Evolutionary conservation across 2,888 invertebrate genomes (phyloP), one percentile per base, ranked within the genome.

Genomic region (Synanthedon formicaeformis): DNA sequence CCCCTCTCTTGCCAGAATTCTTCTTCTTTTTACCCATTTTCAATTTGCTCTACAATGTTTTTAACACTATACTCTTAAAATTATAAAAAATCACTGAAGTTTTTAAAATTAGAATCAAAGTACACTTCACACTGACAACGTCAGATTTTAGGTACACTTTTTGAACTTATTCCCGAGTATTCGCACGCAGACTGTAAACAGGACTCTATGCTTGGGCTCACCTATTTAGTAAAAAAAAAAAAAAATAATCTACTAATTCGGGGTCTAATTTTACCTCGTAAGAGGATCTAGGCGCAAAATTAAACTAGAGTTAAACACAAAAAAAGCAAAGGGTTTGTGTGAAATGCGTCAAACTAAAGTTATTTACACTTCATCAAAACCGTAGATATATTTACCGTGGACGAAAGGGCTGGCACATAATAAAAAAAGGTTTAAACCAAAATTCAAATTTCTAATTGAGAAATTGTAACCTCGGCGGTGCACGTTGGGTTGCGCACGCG

Each of bases 21-120:
- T 84, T 87, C 78, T 84, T 86, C 75, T 85, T 86, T 60, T 85
- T 86, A 58, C 85, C 85, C 86, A 87, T 87, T 72, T 68, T 75
- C 63, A n/a, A 58, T 63, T 55, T 5, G 23, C 51, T 53, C 59
- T 55, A 60, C 41, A 56, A 60, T 56, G 57, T 65, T 58, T 75
- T 71, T 55, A 64, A 63, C 69, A 75, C 71, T 62, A 13, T n/a
- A n/a, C 45, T 13, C 45, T 45, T 45, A 16, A 50, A 50, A 34
- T 12, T 12, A 34, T 12, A n/a, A 12, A 50, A 12, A 23, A 34
- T 34, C 13, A 50, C 27, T 50, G 13, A 12, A 13, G 12, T 27
- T 12, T 34, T 16, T 34, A 50, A 13, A n/a, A 50, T 41, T 49
- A 52, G 40, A 54, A 53, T 58, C 57, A 45, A 14, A 45, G 45